Evolutionary conservation across 1,140 invertebrate species (phyloP).

Genomic region (Manduca sexta): DNA sequence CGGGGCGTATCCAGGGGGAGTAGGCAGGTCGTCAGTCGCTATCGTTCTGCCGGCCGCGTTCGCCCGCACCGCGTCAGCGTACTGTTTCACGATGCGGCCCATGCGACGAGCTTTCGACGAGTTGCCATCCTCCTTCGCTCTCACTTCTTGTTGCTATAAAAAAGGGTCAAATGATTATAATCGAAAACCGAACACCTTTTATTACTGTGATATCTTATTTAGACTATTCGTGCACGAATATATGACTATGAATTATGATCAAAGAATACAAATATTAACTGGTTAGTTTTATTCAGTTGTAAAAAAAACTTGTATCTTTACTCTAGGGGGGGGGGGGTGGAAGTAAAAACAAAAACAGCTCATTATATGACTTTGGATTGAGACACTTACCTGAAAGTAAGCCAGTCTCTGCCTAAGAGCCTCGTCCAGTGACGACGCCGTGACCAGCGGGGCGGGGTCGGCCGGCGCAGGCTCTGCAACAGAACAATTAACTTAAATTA

Average conservation of each 20-base stretch:
- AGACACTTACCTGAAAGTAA: slow-evolving; percentile 79
- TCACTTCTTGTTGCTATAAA: slow-evolving; percentile 75
- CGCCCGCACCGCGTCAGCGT: slow-evolving; percentile 89
- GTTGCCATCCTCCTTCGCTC: slow-evolving; percentile 86
- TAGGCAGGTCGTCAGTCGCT: slow-evolving; percentile 88
- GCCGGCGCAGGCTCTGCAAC: slow-evolving; percentile 31
- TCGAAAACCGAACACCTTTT: too few species aligned
- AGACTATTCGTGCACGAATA: too few species aligned
- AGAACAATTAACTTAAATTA: too few species aligned
- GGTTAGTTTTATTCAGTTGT: too few species aligned
- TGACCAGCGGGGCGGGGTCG: slow-evolving; percentile 51
- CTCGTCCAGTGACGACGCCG: slow-evolving; percentile 79
- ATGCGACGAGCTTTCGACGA: slow-evolving; percentile 89
- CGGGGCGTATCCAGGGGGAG: slow-evolving; percentile 85
- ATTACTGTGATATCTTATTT: too few species aligned
- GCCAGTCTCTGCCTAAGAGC: slow-evolving; percentile 88
- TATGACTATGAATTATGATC: too few species aligned
- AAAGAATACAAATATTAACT: too few species aligned
- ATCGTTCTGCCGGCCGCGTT: slow-evolving; percentile 85
- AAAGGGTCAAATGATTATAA: too few species aligned
- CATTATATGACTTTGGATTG: too few species aligned
- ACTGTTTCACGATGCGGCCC: slow-evolving; percentile 95
- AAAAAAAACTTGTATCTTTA: too few species aligned
- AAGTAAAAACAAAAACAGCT: too few species aligned
- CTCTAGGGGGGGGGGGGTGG: too few species aligned